Percentiles rank a stretch among this genome's conserved stretches.
phyloP scores from a whole-genome alignment of 1,140 invertebrate genomes.

The Bathynomus jamesi region DNA sequence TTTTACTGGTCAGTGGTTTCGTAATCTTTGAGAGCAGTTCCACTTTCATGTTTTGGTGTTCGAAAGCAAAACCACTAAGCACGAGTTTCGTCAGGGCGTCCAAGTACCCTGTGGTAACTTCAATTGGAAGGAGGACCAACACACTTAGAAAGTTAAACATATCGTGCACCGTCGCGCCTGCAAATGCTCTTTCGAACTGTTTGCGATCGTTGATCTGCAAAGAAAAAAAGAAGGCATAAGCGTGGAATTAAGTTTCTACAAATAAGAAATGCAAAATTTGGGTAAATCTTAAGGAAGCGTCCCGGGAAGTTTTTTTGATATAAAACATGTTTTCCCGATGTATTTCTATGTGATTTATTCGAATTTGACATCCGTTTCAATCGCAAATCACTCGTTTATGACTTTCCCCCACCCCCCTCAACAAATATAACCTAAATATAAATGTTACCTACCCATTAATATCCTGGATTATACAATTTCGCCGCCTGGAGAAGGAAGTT shows the following conservation, averaged over 20 bases:
- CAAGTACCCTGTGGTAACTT: conserved; percentile 38
- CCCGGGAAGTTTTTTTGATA: neutral
- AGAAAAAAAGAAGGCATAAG: neutral
- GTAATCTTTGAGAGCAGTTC: conserved; percentile 40
- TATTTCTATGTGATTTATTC: neutral
- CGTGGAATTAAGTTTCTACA: neutral
- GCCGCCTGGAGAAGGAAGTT: too few species aligned
- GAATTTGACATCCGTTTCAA: neutral
- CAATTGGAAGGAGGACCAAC: conserved; percentile 44
- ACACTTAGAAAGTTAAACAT: conserved; percentile 48
- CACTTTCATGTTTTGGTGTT: conserved; percentile 8
- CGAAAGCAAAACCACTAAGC: conserved; percentile 9
- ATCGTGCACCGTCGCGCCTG: conserved; percentile 44
- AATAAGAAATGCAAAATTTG: neutral
- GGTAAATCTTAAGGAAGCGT: neutral
- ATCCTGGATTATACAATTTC: too few species aligned
- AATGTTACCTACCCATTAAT: too few species aligned
- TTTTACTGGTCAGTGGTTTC: conserved; percentile 46
- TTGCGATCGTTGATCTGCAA: conserved; percentile 41
- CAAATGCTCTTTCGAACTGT: conserved; percentile 44
- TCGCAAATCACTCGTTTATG: neutral
- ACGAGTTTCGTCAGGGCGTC: conserved; percentile 14
- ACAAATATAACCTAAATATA: too few species aligned
- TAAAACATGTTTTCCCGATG: neutral
- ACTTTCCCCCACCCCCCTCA: too few species aligned